These are phyloP conservation scores for Sphenopsis melanotis DNA, from an alignment of 2,797 vertebrate species.

Conservation along the genomic window DNA sequence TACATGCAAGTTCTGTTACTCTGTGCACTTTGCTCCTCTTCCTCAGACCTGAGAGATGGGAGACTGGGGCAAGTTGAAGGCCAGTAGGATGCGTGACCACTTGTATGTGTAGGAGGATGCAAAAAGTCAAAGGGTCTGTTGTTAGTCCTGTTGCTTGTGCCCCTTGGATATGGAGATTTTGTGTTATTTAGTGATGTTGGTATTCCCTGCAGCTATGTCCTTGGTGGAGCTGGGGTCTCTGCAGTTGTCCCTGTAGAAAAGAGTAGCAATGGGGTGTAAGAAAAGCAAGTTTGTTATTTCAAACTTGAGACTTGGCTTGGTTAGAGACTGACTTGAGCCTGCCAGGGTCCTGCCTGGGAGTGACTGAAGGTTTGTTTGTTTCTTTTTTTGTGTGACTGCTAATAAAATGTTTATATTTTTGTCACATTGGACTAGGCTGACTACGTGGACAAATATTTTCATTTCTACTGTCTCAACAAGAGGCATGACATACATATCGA, in stretches of 20 bases:
- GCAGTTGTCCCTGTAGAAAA: not conserved
- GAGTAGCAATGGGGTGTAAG: not conserved
- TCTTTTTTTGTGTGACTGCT: not conserved
- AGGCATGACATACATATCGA: not conserved
- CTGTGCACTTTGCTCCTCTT: not conserved
- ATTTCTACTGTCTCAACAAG: not conserved
- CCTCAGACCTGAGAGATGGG: fast-evolving
- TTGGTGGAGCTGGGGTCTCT: not conserved
- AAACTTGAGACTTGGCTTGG: not conserved
- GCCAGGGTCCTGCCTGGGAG: not conserved
- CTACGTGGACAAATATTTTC: not conserved
- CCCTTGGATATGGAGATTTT: not conserved
- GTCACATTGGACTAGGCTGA: not conserved
- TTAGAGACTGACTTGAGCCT: not conserved
- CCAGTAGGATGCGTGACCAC: fast-evolving
- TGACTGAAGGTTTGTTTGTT: not conserved
- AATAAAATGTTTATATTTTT: not conserved
- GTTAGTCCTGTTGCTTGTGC: not conserved
- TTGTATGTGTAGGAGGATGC: not conserved
- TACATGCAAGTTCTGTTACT: fast-evolving
- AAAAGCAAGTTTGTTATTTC: not conserved
- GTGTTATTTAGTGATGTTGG: not conserved
- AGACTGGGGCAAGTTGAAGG: not conserved
- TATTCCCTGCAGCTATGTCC: not conserved
- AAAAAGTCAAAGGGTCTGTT: fast-evolving